phyloP scores from a whole-genome alignment of 2,888 invertebrate species.

The Dynastes maya region DNA sequence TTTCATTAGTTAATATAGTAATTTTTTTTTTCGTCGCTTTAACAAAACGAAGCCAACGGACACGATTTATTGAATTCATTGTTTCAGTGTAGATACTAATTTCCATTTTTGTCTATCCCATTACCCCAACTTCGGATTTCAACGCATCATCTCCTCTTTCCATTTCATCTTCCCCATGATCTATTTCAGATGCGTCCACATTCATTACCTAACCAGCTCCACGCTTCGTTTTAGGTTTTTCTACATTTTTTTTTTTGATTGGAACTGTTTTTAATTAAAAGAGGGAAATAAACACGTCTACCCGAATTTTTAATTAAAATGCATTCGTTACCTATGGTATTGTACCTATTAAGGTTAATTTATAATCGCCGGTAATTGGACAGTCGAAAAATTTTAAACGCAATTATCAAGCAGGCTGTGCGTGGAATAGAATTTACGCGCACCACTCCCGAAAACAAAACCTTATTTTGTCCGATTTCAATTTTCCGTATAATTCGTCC shows the following conservation, averaged over 20 bases:
- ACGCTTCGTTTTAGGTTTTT: conserved; percentile 2
- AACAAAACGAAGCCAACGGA: too few species aligned
- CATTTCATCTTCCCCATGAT: too few species aligned
- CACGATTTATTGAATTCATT: too few species aligned
- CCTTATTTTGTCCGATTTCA: conserved; percentile 30
- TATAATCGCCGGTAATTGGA: conserved; percentile 67
- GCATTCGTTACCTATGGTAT: conserved; percentile 51
- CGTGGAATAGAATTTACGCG: conserved; percentile 11
- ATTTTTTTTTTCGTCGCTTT: too few species aligned
- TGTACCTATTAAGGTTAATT: conserved; percentile 67
- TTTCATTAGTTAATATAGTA: too few species aligned
- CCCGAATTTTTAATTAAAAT: conserved; percentile 53
- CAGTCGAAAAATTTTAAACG: conserved; percentile 39
- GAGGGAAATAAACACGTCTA: conserved; percentile 49
- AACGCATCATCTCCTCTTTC: too few species aligned
- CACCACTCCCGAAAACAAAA: not conserved
- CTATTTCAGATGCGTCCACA: too few species aligned
- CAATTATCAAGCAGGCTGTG: conserved; percentile 31
- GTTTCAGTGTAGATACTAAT: too few species aligned
- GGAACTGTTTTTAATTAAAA: conserved; percentile 51
- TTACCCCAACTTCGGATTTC: too few species aligned
- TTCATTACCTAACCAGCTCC: too few species aligned
- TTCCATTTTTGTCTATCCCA: too few species aligned
- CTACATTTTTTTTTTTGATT: conserved; percentile 15
- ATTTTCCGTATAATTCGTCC: conserved; percentile 18